A percentile compares a stretch with the other conserved stretches of the same genome.
Evolutionary conservation across 2,888 invertebrate species (phyloP).

Genomic region (Tortrix viridana): DNA sequence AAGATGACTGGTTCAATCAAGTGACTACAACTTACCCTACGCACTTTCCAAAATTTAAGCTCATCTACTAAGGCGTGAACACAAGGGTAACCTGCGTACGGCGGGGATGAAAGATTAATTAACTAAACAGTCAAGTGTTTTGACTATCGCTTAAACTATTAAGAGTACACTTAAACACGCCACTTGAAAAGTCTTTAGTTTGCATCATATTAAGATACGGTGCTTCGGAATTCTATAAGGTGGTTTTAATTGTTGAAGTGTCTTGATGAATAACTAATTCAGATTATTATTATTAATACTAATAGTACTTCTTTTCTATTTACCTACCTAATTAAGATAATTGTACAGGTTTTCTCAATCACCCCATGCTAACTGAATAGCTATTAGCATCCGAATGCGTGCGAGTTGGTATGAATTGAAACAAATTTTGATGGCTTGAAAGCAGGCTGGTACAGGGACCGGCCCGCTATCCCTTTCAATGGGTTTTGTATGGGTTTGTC

Average conservation of each 20-base stretch:
- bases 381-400: conserved; percentile 11
- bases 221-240: not conserved
- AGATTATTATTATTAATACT: too few relatives aligned
- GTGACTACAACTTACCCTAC: conserved; percentile 55
- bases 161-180: conserved; percentile 9
- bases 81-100: conserved; percentile 20
- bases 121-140: conserved; percentile 24
- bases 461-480: too few relatives aligned
- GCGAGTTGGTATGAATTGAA: conserved; percentile 24
- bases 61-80: conserved; percentile 43
- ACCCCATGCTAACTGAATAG: conserved; percentile 10
- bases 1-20: conserved; percentile 56
- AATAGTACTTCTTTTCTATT: not conserved
- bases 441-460: conserved; percentile 34
- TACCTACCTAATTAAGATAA: not conserved
- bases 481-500: too few relatives aligned
- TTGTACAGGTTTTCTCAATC: conserved; percentile 2
- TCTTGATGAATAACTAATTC: too few relatives aligned
- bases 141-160: conserved; percentile 26
- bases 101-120: conserved; percentile 33
- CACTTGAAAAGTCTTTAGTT: conserved; percentile 13
- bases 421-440: conserved; percentile 35
- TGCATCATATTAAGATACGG: not conserved
- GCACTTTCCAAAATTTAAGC: conserved; percentile 69
- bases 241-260: too few relatives aligned